Base-by-base conservation (phyloP, 1,140 invertebrate species). In the Acromyrmex heyeri region DNA sequence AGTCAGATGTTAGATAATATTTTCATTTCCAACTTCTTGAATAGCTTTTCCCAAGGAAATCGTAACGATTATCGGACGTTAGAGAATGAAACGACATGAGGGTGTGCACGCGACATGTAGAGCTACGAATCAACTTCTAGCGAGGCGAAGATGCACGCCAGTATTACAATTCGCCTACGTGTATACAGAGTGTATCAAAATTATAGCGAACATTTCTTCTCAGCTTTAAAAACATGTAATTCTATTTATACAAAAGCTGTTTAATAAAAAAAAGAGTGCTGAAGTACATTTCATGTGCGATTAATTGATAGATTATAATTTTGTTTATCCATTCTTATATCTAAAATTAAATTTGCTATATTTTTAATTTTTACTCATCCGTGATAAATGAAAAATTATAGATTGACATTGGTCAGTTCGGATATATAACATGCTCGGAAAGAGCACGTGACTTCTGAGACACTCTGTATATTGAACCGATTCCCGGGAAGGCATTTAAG, bases 401-500 rank as follows among this genome's bases (percentile, higher is more conserved):
- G 3, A 62, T 48, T n/a, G 12, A 10, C 6, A 55, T 3, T 38
- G 14, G 8, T n/a, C 10, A 16, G 8, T 50, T 48, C 69, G 18
- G 2, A 14, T 1, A 38, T 27, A 21, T 21, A n/a, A 57, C 21
- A 6, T 44, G 1, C 6, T 57, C 48, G n/a, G 8, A 83, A 3
- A 75, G 14, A 75, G 38, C 55, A 57, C 69, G 38, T 5, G 44
- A 83, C 55, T 83, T 83, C 24, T 48, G 57, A 48, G 72, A 83
- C 86, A 86, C 87, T 79, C 57, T 86, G 76, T 90, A 90, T 78
- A 81, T 90, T 76, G 87, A 88, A 90, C 91, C 91, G 91, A 92
- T 92, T 92, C 91, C 85, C 75, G 91, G 67, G 90, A 92, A 91
- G 90, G 91, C 88, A 90, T 90, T 92, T 92, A 91, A 92, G 86